A percentile compares a stretch with the other conserved stretches of the same genome.
These are phyloP conservation scores for Panurus biarmicus DNA, from an alignment of 2,113 vertebrate species.

Conservation along the genomic window DNA sequence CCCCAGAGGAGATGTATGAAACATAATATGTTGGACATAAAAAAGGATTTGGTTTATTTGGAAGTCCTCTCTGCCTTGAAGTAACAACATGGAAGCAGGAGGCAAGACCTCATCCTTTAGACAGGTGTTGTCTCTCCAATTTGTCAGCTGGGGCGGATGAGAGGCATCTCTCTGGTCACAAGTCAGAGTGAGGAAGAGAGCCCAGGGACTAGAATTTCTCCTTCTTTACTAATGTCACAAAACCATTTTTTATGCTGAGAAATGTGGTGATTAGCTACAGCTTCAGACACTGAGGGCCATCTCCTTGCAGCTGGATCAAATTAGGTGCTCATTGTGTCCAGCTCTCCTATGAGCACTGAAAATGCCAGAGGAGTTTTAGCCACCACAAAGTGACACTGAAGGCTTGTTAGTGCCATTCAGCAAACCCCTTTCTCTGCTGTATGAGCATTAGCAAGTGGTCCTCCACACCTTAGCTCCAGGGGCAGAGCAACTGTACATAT, in stretches of 20 bases:
- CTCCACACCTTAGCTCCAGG: neutral
- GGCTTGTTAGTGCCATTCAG: neutral
- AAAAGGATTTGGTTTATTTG: neutral
- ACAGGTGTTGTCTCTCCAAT: neutral
- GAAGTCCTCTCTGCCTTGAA: neutral
- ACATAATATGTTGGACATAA: neutral
- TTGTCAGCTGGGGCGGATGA: neutral
- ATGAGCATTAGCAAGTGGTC: neutral
- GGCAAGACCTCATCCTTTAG: neutral
- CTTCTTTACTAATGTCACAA: neutral
- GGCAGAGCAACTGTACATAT: neutral
- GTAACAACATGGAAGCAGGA: neutral
- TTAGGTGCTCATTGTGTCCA: neutral
- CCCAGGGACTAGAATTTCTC: neutral
- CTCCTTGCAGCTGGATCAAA: neutral
- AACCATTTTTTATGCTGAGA: neutral
- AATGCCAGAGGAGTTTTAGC: neutral
- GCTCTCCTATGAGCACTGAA: neutral
- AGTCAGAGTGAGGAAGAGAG: neutral
- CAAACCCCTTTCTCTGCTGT: neutral
- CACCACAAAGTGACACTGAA: neutral
- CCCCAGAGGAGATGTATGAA: neutral
- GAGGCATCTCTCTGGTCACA: too few relatives aligned
- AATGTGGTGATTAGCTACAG: neutral
- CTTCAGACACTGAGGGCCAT: neutral